Evolutionary conservation across 2,888 invertebrate genomes (phyloP), one percentile per base, ranked within the genome.

Genomic region (Ecliptopera silaceata): DNA sequence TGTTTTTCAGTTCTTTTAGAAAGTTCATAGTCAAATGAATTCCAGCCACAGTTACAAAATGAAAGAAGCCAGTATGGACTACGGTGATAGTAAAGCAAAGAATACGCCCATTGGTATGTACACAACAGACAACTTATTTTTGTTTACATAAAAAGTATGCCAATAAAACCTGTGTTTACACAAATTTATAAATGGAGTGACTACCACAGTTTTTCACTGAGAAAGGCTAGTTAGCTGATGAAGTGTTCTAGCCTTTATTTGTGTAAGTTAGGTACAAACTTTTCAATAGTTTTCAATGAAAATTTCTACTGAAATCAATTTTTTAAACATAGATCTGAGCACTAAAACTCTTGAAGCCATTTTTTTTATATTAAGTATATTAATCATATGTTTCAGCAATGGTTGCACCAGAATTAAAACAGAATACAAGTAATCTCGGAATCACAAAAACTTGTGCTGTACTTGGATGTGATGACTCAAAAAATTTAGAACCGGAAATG

Each of bases 371-470:
- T n/a, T n/a, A 26, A 26, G 10, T 26, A 6, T 26, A n/a, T 26
- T 26, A 26, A 26, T 1, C 38, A 47, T 15, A 13, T 38, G 13
- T 29, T 72, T 22, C 71, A 91, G 90, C 90, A n/a, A 91, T 84
- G 87, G 91, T 90, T 58, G 91, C 90, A 17, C 90, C 90, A 4
- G 90, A 90, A 71, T 61, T 88, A 10, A 90, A 89, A 70, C 89
- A 88, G 52, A 82, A 74, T 61, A 69, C 79, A 0, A 89, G 86
- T 52, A 71, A 86, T 54, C 81, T 82, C 38, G 86, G 84, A 66
- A 91, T 90, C 32, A 83, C 86, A 0, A 89, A 88, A 61, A 80
- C 86, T 3, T 91, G 91, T 75, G 89, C 89, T 17, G 91, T 91
- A 2, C 68, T 85, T 13, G 91, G 90, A 13, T 91, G 91, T 71